phyloP scores from a whole-genome alignment of 2,888 invertebrate genomes.

The Polydrusus cervinus region DNA sequence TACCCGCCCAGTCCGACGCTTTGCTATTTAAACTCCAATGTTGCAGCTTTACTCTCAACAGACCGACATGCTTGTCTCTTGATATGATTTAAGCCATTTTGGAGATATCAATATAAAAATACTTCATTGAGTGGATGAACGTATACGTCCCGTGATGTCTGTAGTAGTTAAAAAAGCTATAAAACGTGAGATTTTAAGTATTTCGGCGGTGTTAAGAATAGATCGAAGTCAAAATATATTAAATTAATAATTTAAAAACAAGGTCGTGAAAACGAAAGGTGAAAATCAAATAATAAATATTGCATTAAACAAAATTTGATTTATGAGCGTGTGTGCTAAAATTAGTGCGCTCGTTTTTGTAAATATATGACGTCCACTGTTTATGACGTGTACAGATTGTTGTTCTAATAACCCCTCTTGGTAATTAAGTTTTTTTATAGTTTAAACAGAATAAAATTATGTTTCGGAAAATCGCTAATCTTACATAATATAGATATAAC shows the following conservation, averaged over 20 bases:
- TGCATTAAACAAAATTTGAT: slow-evolving; percentile 11
- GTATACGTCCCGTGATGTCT: no score
- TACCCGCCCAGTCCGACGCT: no score
- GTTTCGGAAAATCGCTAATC: no score
- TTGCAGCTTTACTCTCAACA: no score
- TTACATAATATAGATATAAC: no score
- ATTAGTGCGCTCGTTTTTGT: neutral
- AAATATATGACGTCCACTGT: slow-evolving; percentile 15
- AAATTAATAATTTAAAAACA: slow-evolving; percentile 9
- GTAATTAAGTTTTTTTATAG: neutral
- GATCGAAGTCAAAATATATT: neutral
- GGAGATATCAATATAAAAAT: no score
- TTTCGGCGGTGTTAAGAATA: neutral
- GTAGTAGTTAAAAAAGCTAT: no score
- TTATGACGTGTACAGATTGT: neutral
- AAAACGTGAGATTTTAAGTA: neutral
- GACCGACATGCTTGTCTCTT: no score
- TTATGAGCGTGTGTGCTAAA: slow-evolving; percentile 13
- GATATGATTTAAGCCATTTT: no score
- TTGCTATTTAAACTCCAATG: no score
- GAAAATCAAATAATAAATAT: slow-evolving; percentile 19
- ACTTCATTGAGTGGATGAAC: no score
- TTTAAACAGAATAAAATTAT: neutral
- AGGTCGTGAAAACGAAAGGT: slow-evolving; percentile 12
- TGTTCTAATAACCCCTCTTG: neutral